Percentiles rank a stretch among this genome's conserved stretches.
These are phyloP conservation scores for Podarcis raffonei DNA, from an alignment of 2,113 vertebrate genomes.

Conservation along the genomic window DNA sequence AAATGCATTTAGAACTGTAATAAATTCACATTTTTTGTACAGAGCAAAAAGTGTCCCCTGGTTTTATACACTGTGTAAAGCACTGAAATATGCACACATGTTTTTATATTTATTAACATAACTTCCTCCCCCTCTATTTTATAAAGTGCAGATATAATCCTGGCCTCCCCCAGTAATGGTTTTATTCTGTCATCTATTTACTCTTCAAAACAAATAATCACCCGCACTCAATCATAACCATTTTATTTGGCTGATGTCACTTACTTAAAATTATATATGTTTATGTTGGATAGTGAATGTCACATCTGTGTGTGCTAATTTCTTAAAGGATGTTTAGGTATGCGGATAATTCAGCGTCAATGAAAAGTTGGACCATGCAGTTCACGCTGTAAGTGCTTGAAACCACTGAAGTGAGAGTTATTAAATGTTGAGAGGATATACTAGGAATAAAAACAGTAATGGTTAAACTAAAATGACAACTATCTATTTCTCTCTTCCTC, in stretches of 20 bases:
- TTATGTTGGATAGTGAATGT: background rate
- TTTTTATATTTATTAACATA: slow-evolving; percentile 10
- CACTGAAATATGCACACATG: background rate
- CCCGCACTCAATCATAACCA: background rate
- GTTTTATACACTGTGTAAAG: background rate
- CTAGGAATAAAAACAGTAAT: background rate
- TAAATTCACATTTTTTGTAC: background rate
- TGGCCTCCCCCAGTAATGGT: background rate
- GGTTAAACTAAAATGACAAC: background rate
- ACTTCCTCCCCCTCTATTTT: background rate
- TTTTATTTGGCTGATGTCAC: background rate
- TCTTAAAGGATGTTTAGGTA: background rate
- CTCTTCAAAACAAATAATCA: background rate
- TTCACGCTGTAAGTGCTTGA: background rate
- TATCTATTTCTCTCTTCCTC: background rate
- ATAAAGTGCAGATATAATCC: background rate
- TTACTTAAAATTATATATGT: background rate
- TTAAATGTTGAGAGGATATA: too few species aligned
- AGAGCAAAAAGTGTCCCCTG: background rate
- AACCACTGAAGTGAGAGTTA: background rate
- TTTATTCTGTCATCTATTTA: background rate
- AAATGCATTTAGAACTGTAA: slow-evolving; percentile 1
- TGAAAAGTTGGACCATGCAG: background rate
- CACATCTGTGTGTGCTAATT: background rate
- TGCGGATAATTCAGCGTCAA: background rate